These are phyloP conservation scores for Trachelipus rathkii DNA, from an alignment of 1,140 invertebrate species.

Conservation along the genomic window DNA sequence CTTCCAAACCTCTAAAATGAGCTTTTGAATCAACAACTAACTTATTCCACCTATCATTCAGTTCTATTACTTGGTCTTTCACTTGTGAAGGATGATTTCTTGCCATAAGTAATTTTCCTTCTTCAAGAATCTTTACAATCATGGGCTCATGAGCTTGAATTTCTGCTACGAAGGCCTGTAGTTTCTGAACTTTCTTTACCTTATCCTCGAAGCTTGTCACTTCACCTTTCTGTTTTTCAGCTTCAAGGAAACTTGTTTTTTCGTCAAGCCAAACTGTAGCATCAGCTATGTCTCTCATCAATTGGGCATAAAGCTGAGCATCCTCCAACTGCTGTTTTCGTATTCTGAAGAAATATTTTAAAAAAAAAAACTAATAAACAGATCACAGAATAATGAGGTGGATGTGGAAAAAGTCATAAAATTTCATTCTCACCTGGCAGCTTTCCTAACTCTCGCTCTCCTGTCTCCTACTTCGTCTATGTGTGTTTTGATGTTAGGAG, in stretches of 20 bases:
- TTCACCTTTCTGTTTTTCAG: slow-evolving; percentile 56
- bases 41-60: slow-evolving; percentile 72
- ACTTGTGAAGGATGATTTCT: slow-evolving; percentile 68
- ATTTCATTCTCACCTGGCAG: slow-evolving; percentile 31
- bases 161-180: slow-evolving; percentile 96
- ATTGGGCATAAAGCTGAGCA: slow-evolving; percentile 78
- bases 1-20: slow-evolving; percentile 82
- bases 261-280: slow-evolving; percentile 83
- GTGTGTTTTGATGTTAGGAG: slow-evolving; percentile 66
- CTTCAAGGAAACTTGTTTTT: slow-evolving; percentile 81
- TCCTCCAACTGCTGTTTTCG: slow-evolving; percentile 66
- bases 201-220: slow-evolving; percentile 55
- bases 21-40: slow-evolving; percentile 73
- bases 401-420: not conserved
- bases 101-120: slow-evolving; percentile 51
- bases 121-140: slow-evolving; percentile 73
- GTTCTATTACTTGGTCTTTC: slow-evolving; percentile 62
- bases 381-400: not conserved
- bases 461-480: slow-evolving; percentile 40
- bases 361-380: too few species aligned
- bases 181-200: slow-evolving; percentile 93
- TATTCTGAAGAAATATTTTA: too few species aligned
- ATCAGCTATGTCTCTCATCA: slow-evolving; percentile 82
- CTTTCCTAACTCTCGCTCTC: slow-evolving; percentile 35
- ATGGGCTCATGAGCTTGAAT: slow-evolving; percentile 79